These are phyloP conservation scores for Aphelocoma californica DNA, from an alignment of 2,797 vertebrate genomes.

Conservation along the genomic window DNA sequence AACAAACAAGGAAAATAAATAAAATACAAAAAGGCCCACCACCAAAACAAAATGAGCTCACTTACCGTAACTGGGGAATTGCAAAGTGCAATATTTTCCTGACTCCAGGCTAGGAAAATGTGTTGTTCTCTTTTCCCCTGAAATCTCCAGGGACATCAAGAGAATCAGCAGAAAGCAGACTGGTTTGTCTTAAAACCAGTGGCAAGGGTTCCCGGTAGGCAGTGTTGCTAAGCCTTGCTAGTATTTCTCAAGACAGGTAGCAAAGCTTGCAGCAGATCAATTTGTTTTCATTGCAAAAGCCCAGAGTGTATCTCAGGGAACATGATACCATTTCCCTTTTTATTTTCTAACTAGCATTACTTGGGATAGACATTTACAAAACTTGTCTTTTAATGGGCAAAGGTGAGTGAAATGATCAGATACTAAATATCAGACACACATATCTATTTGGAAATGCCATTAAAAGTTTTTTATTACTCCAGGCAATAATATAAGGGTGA, in stretches of 20 bases:
- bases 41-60: slow-evolving; percentile 17
- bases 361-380: not conserved
- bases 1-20: not conserved
- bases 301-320: not conserved
- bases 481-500: not conserved
- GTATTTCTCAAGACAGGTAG: not conserved
- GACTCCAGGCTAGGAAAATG: slow-evolving; percentile 51
- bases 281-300: not conserved
- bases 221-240: not conserved
- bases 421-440: not conserved
- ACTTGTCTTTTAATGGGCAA: not conserved
- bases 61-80: slow-evolving; percentile 11
- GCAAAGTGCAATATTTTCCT: slow-evolving; percentile 49
- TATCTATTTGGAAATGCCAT: not conserved
- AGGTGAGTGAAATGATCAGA: not conserved
- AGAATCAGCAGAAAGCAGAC: slow-evolving; percentile 1
- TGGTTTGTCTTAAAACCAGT: not conserved
- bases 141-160: slow-evolving; percentile 14
- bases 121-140: not conserved
- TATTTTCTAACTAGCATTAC: not conserved
- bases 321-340: not conserved
- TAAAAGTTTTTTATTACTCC: not conserved
- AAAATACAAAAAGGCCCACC: not conserved
- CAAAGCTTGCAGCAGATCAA: not conserved
- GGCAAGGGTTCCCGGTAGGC: not conserved